A percentile compares a stretch with the other conserved stretches of the same genome.
phyloP scores from a whole-genome alignment of 1,140 invertebrate species.

The Drosophila cardini region DNA sequence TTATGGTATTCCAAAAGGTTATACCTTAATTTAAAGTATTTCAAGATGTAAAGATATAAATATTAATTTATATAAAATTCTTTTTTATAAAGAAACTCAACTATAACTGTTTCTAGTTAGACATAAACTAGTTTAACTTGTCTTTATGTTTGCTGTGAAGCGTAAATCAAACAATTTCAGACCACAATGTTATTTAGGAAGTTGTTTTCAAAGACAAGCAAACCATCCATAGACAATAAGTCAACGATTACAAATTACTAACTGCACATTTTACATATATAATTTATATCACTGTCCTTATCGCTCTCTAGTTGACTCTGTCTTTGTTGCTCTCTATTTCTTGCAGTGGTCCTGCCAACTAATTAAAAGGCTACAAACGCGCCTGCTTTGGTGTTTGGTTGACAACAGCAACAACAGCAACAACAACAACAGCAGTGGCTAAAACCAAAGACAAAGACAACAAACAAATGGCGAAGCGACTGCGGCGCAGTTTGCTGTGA shows the following conservation, averaged over 20 bases:
- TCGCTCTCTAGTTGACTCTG: conserved; percentile 4
- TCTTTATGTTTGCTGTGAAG: not conserved
- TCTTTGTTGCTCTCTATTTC: not conserved
- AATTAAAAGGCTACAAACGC: conserved; percentile 77
- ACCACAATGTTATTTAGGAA: not conserved
- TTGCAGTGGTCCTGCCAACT: conserved; percentile 50
- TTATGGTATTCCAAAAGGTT: too few species aligned
- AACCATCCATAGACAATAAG: conserved; percentile 46
- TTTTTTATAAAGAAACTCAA: too few species aligned
- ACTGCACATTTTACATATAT: conserved; percentile 7
- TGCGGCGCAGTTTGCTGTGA: conserved; percentile 70
- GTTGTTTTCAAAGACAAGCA: not conserved
- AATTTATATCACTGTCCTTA: not conserved
- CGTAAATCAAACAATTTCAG: not conserved
- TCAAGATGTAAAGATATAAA: too few species aligned
- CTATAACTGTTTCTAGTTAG: not conserved
- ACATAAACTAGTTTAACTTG: not conserved
- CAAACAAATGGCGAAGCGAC: conserved; percentile 45
- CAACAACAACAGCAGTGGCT: conserved; percentile 29
- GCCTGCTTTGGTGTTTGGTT: conserved; percentile 59
- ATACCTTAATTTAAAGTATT: too few species aligned
- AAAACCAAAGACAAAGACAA: conserved; percentile 42
- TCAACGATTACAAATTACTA: conserved; percentile 57
- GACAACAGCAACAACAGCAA: conserved; percentile 41
- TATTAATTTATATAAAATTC: too few species aligned